Evolutionary conservation across 2,113 vertebrate genomes (phyloP), one percentile per base, ranked within the genome.

Genomic region (Brachyistius frenatus): DNA sequence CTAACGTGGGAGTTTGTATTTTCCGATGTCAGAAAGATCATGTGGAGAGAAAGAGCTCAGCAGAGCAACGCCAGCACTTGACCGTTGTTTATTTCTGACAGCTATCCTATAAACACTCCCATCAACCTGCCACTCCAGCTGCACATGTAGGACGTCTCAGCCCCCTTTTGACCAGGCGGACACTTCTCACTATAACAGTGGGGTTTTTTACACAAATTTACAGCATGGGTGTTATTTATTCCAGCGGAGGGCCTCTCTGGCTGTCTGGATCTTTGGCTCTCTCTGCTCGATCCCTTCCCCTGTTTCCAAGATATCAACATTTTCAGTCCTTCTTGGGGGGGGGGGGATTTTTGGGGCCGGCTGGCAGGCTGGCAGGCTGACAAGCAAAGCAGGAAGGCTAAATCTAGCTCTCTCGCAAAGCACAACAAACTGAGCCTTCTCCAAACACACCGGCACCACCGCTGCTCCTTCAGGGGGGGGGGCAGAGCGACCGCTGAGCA

Each of bases 351-450:
- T 58, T 72, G 77, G 80, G 83, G 41, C 63, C 1, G 64, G 73
- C 85, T 93, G 92, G 91, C 63, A 23, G 64, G 73, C 85, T 93
- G 92, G 91, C 86, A 83, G 54, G 61, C 32, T 16, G 85, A 93
- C 91, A 92, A 90, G 77, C 61, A 84, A 91, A 91, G 88, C 93
- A 93, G 86, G 84, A 88, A 90, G 83, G 66, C 88, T 87, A 91
- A 89, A 92, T 92, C 88, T 76, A 86, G 82, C 89, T 82, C 78
- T 86, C 9, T 23, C 23, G 23, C 10, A 80, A 90, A 88, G 79
- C 78, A 93, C 86, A 91, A 91, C 88, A 91, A 88, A 88, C 88
- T 76, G 62, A 88, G 66, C 81, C 68, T 77, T 91, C 81, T 84
- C 84, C 79, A 91, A 91, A 88, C 84, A 83, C 70, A 76, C 81